Base-by-base conservation (phyloP, 2,113 vertebrate species). In the Xenus cinereus region DNA sequence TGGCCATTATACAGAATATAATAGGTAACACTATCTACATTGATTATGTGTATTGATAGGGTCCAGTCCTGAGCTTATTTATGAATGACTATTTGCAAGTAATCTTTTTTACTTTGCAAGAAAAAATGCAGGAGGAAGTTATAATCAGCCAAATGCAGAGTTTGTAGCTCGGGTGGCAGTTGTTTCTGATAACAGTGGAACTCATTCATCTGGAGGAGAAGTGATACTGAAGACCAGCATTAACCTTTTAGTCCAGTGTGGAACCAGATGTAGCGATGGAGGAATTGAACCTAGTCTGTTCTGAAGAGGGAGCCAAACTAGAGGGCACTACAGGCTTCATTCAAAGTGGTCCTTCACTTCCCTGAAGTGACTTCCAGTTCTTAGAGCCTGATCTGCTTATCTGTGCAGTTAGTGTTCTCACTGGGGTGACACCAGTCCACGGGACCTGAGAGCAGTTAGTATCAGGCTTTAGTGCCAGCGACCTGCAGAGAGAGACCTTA, bases 391-490 rank as follows among this genome's bases (percentile, higher is more conserved):
- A 53, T 17, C 18, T 0, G 1, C 10, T 63, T 26, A 19, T 51
- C 43, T 1, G 1, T 59, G 32, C n/a, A 48, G 51, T 33, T 53
- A 30, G 18, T 7, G 30, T 24, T 74, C 39, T 46, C 21, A 9
- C 21, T 27, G 18, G 11, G 17, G 10, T 43, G 23, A 67, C 12
- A 37, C 7, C 43, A 59, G 56, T 48, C 28, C 32, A 2, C 0
- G 2, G 14, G 22, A 14, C 5, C 27, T 3, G 35, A 46, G 28
- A 12, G 6, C 53, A 22, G 45, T 41, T 57, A n/a, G 23, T 37
- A 24, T 2, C 14, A 21, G 50, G 30, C 14, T 51, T 66, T 63
- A 16, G 8, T 3, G 9, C 0, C 0, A 50, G 18, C 64, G 3
- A 56, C 14, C 39, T 69, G 23, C 54, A 43, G 82, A 9, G 20